These are phyloP conservation scores for Hyposoter didymator DNA, from an alignment of 2,888 invertebrate genomes.

Conservation along the genomic window DNA sequence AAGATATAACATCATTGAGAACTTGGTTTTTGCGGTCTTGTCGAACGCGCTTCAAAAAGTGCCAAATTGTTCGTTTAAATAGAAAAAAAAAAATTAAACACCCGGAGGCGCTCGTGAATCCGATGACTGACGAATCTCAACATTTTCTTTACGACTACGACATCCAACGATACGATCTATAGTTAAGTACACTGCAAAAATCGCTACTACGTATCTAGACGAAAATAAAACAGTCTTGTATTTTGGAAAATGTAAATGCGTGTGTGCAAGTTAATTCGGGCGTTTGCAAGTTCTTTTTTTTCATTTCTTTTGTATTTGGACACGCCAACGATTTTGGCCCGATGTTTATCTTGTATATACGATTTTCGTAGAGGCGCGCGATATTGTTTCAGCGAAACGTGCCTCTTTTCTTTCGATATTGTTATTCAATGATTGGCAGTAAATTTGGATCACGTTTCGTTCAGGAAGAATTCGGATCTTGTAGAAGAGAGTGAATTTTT, in stretches of 20 bases:
- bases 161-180: conserved; percentile 31
- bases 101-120: not conserved
- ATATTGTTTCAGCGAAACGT: conserved; percentile 35
- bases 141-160: not conserved
- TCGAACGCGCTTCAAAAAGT: not conserved
- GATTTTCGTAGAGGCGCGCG: not conserved
- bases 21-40: conserved; percentile 35
- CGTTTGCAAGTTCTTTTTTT: conserved; percentile 29
- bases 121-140: not conserved
- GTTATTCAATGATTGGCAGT: conserved; percentile 62
- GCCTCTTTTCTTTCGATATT: conserved; percentile 4
- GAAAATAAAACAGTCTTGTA: conserved; percentile 59
- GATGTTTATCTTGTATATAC: conserved; percentile 20
- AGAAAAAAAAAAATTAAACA: not conserved
- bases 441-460: conserved; percentile 50
- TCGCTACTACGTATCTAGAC: conserved; percentile 49
- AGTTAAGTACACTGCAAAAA: conserved; percentile 27
- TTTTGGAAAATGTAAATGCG: conserved; percentile 44
- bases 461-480: conserved; percentile 65
- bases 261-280: conserved; percentile 50
- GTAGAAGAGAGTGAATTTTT: conserved; percentile 36
- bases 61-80: not conserved
- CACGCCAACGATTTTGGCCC: conserved; percentile 50
- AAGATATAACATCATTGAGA: conserved; percentile 28
- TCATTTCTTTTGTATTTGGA: conserved; percentile 17